Conservation (phyloP, 2,797 vertebrate genomes). For the Bufotes viridis region DNA sequence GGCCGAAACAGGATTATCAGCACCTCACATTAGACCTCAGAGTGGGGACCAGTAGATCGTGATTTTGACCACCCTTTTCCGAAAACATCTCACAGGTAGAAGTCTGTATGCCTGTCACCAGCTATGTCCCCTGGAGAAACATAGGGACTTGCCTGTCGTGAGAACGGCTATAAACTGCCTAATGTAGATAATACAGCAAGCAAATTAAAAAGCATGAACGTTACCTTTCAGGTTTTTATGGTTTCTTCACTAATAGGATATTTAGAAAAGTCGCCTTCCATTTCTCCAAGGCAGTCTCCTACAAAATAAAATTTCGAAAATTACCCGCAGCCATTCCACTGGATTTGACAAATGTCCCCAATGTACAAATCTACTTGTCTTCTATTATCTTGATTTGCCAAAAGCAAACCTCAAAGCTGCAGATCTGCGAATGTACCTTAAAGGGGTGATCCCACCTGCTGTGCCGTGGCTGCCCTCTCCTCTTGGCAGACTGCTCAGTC, state of each 20-base stretch:
- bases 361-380: too few species aligned
- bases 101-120: not conserved
- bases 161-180: not conserved
- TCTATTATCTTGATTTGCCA: too few species aligned
- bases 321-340: too few species aligned
- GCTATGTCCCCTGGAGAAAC: not conserved
- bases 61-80: not conserved
- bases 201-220: not conserved
- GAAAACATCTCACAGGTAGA: not conserved
- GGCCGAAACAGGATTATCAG: too few species aligned
- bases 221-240: conserved; percentile 88
- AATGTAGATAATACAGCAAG: not conserved
- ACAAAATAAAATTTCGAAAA: conserved; percentile 28
- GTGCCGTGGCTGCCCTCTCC: too few species aligned
- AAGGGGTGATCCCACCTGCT: too few species aligned
- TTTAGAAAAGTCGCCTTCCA: conserved; percentile 90
- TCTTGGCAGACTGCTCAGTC: too few species aligned
- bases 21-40: too few species aligned
- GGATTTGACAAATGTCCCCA: too few species aligned
- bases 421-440: too few species aligned
- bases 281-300: conserved; percentile 85
- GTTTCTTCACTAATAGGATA: conserved; percentile 88
- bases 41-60: not conserved
- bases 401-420: too few species aligned
- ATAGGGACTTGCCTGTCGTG: not conserved